Evolutionary conservation across 2,797 vertebrate genomes (phyloP).

Genomic region (Silurus lanzhouensis): DNA sequence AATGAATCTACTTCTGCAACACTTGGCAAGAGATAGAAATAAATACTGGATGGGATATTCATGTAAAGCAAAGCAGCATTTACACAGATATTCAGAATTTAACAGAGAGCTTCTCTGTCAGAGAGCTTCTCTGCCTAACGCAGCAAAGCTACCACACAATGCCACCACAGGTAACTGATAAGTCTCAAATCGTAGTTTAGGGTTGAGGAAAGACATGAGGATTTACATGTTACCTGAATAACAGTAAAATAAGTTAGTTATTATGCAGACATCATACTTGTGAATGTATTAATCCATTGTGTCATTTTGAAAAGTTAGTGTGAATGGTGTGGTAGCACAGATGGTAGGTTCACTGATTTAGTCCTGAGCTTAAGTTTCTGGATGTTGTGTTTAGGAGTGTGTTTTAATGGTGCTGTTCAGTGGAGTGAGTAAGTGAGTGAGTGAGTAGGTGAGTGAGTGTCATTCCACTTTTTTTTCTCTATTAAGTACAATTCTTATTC

Average conservation of each 20-base stretch:
- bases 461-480: too few species aligned
- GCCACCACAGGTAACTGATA: neutral
- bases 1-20: neutral
- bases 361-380: neutral
- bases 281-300: neutral
- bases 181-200: neutral
- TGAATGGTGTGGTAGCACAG: neutral
- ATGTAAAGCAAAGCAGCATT: neutral
- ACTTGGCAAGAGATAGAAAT: neutral
- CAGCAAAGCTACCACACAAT: neutral
- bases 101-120: neutral
- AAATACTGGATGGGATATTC: neutral
- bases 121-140: too few species aligned
- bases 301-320: neutral
- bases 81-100: neutral
- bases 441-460: too few species aligned
- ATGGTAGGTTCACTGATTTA: neutral
- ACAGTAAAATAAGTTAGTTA: neutral
- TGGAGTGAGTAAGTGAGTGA: neutral
- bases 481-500: conserved; percentile 3
- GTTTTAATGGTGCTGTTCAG: neutral
- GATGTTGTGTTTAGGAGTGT: neutral
- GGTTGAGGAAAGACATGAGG: too few species aligned
- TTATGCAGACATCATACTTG: neutral
- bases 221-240: neutral